Percentiles rank a stretch among this genome's conserved stretches.
phyloP scores from a whole-genome alignment of 2,113 vertebrate genomes.

The Corythornis cristatus region DNA sequence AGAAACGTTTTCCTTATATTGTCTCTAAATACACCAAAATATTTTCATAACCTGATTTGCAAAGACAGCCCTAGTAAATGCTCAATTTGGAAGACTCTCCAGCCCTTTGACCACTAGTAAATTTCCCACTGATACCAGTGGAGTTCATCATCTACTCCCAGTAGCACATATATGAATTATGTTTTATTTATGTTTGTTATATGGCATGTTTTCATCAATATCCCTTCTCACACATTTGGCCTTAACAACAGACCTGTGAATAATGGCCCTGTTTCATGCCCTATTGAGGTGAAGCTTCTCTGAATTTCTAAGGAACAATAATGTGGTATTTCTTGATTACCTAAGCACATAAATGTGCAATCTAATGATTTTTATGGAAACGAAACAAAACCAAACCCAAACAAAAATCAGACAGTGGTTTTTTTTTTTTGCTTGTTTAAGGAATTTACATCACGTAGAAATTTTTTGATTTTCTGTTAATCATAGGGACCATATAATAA shows the following conservation, averaged over 20 bases:
- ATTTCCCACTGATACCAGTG: not conserved
- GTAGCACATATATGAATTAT: not conserved
- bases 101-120: not conserved
- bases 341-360: constrained; percentile 44
- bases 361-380: not conserved
- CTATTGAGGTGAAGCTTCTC: not conserved
- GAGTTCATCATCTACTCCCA: not conserved
- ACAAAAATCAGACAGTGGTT: not conserved
- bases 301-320: not conserved
- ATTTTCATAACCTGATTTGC: not conserved
- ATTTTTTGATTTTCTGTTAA: not conserved
- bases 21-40: not conserved
- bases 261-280: not conserved
- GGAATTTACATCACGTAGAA: not conserved
- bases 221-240: not conserved
- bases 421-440: not conserved
- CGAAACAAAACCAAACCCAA: too few relatives aligned
- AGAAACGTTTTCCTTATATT: not conserved
- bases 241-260: not conserved
- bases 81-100: not conserved
- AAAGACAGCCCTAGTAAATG: not conserved
- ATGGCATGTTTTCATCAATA: not conserved
- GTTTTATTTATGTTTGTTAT: too few relatives aligned
- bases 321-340: constrained; percentile 28
- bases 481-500: not conserved